phyloP scores from a whole-genome alignment of 1,140 invertebrate genomes.

The Pseudomyrmex pallidus region DNA sequence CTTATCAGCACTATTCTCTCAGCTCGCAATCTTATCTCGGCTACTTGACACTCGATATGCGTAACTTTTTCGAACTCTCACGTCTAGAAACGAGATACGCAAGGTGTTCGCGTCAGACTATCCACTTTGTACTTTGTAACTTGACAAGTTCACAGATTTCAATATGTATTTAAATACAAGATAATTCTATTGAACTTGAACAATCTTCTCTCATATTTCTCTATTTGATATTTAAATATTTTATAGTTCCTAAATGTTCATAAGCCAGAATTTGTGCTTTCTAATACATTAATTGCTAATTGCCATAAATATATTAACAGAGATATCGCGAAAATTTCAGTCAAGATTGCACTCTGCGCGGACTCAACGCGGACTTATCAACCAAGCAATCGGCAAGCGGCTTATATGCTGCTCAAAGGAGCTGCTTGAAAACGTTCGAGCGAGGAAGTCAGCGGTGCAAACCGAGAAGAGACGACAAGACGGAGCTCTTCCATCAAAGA shows the following conservation, averaged over 20 bases:
- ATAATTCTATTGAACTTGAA: too few relatives aligned
- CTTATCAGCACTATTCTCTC: conserved; percentile 33
- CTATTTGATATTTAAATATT: neutral
- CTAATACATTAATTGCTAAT: neutral
- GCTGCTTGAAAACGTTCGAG: conserved; percentile 37
- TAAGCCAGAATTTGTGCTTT: neutral
- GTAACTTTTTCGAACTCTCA: neutral
- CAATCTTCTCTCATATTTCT: neutral
- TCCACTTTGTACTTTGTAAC: too few relatives aligned
- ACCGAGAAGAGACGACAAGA: conserved; percentile 30
- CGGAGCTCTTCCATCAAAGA: conserved; percentile 66
- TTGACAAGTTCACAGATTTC: too few relatives aligned
- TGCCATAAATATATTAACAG: neutral
- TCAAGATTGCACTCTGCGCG: conserved; percentile 10
- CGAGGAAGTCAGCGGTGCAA: conserved; percentile 38
- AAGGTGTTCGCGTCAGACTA: neutral
- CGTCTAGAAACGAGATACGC: neutral
- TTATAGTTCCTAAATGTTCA: too few relatives aligned
- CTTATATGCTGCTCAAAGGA: conserved; percentile 45
- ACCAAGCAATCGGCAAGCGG: conserved; percentile 21
- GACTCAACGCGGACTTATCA: conserved; percentile 31
- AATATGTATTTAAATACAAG: too few relatives aligned
- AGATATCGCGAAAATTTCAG: conserved; percentile 1
- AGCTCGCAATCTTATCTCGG: conserved; percentile 36
- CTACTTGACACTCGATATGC: conserved; percentile 20